A percentile compares a stretch with the other conserved stretches of the same genome.
Conservation (phyloP, 2,888 invertebrate species). For the Drosophila neutralis region DNA sequence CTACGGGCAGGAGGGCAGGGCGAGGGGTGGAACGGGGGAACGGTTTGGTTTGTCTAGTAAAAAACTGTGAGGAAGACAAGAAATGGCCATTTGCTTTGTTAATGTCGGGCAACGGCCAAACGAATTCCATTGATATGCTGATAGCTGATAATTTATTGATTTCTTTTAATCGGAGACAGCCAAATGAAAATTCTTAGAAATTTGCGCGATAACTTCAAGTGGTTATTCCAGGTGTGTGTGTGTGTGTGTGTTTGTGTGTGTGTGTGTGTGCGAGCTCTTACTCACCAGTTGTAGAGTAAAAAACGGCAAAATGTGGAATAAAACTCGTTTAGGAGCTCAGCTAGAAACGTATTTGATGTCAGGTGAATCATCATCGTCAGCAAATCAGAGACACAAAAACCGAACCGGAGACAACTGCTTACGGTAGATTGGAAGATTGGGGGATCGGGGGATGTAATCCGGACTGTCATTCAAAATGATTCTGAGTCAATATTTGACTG, state of each 20-base stretch:
- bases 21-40: neutral
- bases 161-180: constrained; percentile 63
- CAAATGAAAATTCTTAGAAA: constrained; percentile 64
- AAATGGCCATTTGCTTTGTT: constrained; percentile 46
- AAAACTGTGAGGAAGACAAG: constrained; percentile 15
- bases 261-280: constrained; percentile 25
- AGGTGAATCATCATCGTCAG: constrained; percentile 51
- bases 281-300: constrained; percentile 33
- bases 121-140: constrained; percentile 58
- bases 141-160: constrained; percentile 71
- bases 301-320: constrained; percentile 54
- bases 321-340: constrained; percentile 59
- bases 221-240: neutral
- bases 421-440: neutral
- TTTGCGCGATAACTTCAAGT: constrained; percentile 53
- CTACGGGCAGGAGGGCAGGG: accelerated
- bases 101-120: constrained; percentile 20
- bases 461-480: constrained; percentile 54
- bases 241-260: neutral
- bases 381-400: constrained; percentile 8
- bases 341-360: constrained; percentile 44
- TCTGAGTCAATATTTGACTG: constrained; percentile 55
- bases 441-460: neutral
- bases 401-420: neutral
- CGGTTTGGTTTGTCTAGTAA: neutral